Evolutionary conservation across 35 echinoderm and acorn worm genomes (phyloP).

Genomic region (Ophioderma brevispina): DNA sequence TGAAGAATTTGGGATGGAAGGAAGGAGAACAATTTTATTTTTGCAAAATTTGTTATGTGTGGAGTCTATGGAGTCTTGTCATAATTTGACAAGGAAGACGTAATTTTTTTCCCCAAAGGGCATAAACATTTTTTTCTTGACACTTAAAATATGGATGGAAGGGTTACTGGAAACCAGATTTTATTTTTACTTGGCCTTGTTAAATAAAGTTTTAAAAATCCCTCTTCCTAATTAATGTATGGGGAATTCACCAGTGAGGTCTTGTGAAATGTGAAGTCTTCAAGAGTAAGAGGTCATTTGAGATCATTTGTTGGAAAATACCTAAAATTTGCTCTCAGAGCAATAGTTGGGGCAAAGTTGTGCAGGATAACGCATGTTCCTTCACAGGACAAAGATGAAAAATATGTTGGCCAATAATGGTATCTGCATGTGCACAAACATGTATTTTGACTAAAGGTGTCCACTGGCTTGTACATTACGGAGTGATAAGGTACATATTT

Average conservation of each 20-base stretch:
- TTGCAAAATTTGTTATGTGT: no score
- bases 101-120: no score
- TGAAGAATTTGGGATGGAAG: no score
- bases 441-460: slow-evolving; percentile 5
- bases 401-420: background rate
- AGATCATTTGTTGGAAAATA: background rate
- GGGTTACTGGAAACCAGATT: no score
- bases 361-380: no score
- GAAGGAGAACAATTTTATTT: no score
- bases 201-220: background rate
- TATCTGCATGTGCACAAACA: background rate
- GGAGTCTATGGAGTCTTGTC: no score
- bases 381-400: background rate
- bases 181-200: background rate
- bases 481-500: no score
- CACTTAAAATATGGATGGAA: background rate
- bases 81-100: no score
- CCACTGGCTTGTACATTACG: no score
- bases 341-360: no score
- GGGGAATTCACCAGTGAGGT: background rate
- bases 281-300: background rate
- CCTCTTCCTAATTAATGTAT: background rate
- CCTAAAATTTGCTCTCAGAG: background rate
- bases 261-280: background rate
- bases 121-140: no score